phyloP scores from a whole-genome alignment of 2,888 invertebrate species.

The Brachypalpus laphriformis region DNA sequence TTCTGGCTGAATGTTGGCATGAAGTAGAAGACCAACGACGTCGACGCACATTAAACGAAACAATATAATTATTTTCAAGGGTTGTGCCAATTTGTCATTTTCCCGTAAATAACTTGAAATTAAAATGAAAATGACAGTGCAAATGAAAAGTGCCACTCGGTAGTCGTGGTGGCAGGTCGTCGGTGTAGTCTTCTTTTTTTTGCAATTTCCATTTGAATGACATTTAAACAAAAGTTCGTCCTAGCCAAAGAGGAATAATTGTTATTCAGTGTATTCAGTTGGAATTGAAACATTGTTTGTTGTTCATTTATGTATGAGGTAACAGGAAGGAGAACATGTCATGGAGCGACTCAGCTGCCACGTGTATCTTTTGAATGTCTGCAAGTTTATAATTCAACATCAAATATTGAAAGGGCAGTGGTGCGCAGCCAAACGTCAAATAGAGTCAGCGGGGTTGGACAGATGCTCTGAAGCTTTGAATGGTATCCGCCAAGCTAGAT shows the following conservation, averaged over 20 bases:
- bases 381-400: no score
- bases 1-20: not conserved
- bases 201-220: slow-evolving; percentile 26
- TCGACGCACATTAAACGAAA: slow-evolving; percentile 54
- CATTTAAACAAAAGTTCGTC: slow-evolving; percentile 7
- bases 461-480: no score
- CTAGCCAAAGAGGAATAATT: not conserved
- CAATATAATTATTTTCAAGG: slow-evolving; percentile 73
- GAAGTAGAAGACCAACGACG: slow-evolving; percentile 1
- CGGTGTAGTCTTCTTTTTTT: not conserved
- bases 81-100: slow-evolving; percentile 70
- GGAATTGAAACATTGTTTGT: not conserved
- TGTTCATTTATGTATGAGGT: no score
- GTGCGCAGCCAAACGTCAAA: no score
- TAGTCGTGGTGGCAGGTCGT: slow-evolving; percentile 9
- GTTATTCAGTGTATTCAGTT: not conserved
- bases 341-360: no score
- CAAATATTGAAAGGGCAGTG: no score
- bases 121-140: slow-evolving; percentile 59
- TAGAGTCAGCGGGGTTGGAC: no score
- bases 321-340: no score
- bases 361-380: no score
- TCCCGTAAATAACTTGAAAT: slow-evolving; percentile 65
- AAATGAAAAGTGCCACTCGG: slow-evolving; percentile 43
- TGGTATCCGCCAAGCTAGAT: no score